Conservation (phyloP, 2,797 vertebrate species). For the Acomys russatus region DNA sequence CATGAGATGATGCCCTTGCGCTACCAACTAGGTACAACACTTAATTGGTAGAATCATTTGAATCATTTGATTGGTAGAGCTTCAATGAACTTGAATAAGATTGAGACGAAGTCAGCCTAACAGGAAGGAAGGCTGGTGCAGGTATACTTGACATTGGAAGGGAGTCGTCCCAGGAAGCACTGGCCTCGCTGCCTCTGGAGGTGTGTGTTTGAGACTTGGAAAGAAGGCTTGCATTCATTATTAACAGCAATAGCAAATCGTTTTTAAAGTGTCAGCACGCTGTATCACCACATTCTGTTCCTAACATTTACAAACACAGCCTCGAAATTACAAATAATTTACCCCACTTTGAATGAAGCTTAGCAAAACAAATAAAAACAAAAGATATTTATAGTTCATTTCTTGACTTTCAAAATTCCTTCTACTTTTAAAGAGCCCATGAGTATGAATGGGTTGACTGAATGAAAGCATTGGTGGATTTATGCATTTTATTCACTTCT, state of each 20-base stretch:
- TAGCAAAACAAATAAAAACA: conserved; percentile 81
- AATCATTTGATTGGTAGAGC: conserved; percentile 11
- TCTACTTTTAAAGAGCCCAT: conserved; percentile 43
- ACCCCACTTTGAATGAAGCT: conserved; percentile 51
- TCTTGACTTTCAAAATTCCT: conserved; percentile 69
- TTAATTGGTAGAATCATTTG: background rate
- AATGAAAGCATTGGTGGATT: background rate
- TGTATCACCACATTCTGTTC: conserved; percentile 82
- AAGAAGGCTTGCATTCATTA: conserved; percentile 72
- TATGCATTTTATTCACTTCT: conserved; percentile 2
- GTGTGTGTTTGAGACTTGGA: conserved; percentile 39
- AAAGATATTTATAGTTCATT: conserved; percentile 71
- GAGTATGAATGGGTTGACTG: conserved; percentile 8
- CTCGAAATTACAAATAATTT: conserved; percentile 77
- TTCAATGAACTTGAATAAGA: background rate
- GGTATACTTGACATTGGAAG: background rate
- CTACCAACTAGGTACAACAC: conserved; percentile 29
- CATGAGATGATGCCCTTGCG: background rate
- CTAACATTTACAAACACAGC: conserved; percentile 79
- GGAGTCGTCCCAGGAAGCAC: background rate
- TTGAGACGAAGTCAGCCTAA: background rate
- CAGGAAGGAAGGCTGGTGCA: background rate
- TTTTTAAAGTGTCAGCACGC: conserved; percentile 73
- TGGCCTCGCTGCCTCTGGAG: background rate
- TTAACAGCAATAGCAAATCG: conserved; percentile 79